Percentiles rank a stretch among this genome's conserved stretches.
Conservation (phyloP, 2,797 vertebrate genomes). For the Danio choprae region DNA sequence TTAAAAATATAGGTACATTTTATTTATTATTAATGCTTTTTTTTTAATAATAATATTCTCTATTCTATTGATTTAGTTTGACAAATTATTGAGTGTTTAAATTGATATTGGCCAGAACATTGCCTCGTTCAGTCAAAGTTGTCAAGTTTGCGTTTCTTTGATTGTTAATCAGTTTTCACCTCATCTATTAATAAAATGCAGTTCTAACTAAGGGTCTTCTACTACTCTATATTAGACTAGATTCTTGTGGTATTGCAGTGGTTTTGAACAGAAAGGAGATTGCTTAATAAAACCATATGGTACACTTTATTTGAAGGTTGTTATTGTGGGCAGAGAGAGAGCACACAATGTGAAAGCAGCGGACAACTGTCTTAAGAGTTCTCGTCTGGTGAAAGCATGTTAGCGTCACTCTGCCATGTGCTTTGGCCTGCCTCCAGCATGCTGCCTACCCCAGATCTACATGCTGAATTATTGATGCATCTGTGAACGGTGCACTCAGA, state of each 20-base stretch:
- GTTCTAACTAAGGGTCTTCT: not conserved
- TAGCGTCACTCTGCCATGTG: slow-evolving; percentile 54
- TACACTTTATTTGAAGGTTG: slow-evolving; percentile 24
- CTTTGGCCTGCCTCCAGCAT: slow-evolving; percentile 66
- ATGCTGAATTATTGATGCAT: slow-evolving; percentile 81
- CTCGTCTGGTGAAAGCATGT: slow-evolving; percentile 41
- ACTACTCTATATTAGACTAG: not conserved
- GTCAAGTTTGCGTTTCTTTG: slow-evolving; percentile 31
- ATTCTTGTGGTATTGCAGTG: slow-evolving; percentile 13
- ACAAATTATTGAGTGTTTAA: no score
- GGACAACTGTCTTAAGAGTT: slow-evolving; percentile 45
- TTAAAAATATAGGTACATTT: no score
- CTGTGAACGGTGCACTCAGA: slow-evolving; percentile 59
- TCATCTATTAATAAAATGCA: slow-evolving; percentile 20
- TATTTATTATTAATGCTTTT: no score
- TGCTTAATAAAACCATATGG: not conserved
- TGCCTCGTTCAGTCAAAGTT: not conserved
- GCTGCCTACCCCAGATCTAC: slow-evolving; percentile 73
- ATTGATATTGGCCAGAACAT: not conserved
- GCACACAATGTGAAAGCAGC: slow-evolving; percentile 40
- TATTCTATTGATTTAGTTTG: no score
- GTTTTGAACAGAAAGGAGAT: not conserved
- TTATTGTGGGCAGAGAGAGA: slow-evolving; percentile 28
- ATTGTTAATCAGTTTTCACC: slow-evolving; percentile 25
- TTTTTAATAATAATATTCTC: no score